A percentile compares a stretch with the other conserved stretches of the same genome.
phyloP scores from a whole-genome alignment of 2,888 invertebrate species.

The Lapara coniferarum region DNA sequence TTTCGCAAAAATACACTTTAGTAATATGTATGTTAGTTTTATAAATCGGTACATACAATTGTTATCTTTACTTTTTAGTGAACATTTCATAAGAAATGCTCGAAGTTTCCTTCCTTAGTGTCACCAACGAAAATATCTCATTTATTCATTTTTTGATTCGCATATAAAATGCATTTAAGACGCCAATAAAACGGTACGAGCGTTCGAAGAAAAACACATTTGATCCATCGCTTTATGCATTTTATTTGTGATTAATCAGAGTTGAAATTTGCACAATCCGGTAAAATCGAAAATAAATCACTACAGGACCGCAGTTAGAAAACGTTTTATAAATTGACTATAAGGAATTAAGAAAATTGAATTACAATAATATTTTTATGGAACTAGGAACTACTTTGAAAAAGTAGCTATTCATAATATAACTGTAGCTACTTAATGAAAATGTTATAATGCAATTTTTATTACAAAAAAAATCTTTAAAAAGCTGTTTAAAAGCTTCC shows the following conservation, averaged over 20 bases:
- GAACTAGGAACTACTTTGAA: too few species aligned
- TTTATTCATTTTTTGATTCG: constrained; percentile 63
- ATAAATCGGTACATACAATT: too few species aligned
- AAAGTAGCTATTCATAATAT: too few species aligned
- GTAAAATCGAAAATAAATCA: constrained; percentile 60
- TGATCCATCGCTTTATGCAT: constrained; percentile 59
- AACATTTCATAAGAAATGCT: background rate
- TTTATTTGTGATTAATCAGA: constrained; percentile 53
- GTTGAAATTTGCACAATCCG: constrained; percentile 25
- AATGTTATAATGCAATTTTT: too few species aligned
- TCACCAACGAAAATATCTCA: constrained; percentile 21
- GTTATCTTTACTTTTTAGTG: background rate
- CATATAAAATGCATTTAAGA: constrained; percentile 70
- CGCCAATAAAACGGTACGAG: constrained; percentile 62
- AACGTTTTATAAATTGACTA: background rate
- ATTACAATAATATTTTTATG: too few species aligned
- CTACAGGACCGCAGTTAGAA: constrained; percentile 42
- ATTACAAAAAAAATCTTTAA: too few species aligned
- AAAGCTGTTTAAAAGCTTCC: too few species aligned
- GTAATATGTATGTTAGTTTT: too few species aligned
- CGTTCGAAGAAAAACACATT: constrained; percentile 60
- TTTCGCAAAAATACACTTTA: too few species aligned
- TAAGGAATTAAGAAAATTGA: too few species aligned
- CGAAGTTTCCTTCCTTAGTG: background rate
- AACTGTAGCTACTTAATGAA: too few species aligned